Conservation (phyloP, 2,888 invertebrate species). For the Polydrusus cervinus region DNA sequence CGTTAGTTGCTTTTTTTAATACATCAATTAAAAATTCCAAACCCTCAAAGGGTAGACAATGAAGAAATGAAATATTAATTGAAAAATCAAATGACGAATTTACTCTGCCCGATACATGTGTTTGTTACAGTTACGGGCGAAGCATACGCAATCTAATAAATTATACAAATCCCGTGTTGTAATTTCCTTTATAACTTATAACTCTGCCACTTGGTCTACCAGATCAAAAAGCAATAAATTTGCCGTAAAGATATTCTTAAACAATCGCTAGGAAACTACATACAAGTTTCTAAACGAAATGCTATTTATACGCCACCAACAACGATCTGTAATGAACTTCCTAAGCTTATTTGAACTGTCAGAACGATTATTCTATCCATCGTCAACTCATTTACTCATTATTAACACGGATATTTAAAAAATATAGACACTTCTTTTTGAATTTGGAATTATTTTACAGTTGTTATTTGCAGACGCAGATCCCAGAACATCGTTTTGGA, state of each 20-base stretch:
- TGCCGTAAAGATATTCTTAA: conserved; percentile 20
- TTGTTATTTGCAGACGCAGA: no score
- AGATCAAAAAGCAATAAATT: conserved; percentile 11
- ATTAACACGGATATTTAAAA: conserved; percentile 11
- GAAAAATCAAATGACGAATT: no score
- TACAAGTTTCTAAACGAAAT: background rate
- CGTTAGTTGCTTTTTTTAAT: no score
- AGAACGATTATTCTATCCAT: conserved; percentile 23
- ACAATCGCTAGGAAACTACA: conserved; percentile 11
- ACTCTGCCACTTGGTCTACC: background rate
- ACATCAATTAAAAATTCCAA: no score
- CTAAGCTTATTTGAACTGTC: conserved; percentile 29
- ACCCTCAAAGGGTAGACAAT: no score
- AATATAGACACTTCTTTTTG: no score
- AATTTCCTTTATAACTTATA: background rate
- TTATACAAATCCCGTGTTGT: background rate
- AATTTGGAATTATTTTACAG: no score
- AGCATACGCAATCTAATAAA: no score
- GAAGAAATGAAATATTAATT: no score
- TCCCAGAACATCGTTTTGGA: no score
- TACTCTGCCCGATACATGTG: no score
- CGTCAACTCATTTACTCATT: background rate
- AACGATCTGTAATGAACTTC: conserved; percentile 24
- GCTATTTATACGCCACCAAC: conserved; percentile 4
- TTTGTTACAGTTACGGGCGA: no score